A percentile compares a stretch with the other conserved stretches of the same genome.
Evolutionary conservation across 2,113 vertebrate genomes (phyloP).

Genomic region (Brachypteracias leptosomus): DNA sequence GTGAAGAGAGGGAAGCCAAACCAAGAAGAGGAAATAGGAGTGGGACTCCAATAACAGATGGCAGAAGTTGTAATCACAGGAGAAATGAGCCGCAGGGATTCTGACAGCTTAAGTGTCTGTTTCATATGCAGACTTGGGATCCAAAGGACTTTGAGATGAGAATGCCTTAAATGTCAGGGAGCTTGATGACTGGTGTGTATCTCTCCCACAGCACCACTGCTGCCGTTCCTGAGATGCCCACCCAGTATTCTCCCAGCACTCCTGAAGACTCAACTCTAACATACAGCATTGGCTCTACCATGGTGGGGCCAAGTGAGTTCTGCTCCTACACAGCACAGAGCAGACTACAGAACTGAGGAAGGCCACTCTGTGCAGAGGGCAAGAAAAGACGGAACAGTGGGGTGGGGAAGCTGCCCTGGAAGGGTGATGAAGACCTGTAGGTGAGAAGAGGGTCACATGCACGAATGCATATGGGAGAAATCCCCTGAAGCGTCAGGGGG

Average conservation of each 20-base stretch:
- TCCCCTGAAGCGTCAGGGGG: background rate
- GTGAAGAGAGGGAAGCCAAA: background rate
- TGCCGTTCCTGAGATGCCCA: background rate
- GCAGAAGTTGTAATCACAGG: background rate
- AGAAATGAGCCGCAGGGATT: background rate
- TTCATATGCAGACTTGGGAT: background rate
- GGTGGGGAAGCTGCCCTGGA: background rate
- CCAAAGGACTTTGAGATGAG: background rate
- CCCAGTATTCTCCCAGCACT: background rate
- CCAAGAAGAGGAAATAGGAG: background rate
- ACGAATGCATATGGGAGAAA: background rate
- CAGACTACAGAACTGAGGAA: background rate
- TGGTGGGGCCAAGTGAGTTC: background rate
- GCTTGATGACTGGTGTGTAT: background rate
- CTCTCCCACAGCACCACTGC: background rate
- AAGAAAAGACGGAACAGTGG: background rate
- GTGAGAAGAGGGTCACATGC: background rate
- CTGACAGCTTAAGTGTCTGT: background rate
- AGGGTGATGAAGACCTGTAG: background rate
- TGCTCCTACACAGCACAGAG: background rate
- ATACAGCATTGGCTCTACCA: background rate
- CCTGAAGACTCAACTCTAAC: background rate
- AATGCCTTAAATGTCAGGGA: background rate
- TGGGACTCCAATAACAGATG: background rate
- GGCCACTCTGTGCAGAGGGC: background rate